Evolutionary conservation across 2,797 vertebrate species (phyloP).

Genomic region (Falco novaeseelandiae): DNA sequence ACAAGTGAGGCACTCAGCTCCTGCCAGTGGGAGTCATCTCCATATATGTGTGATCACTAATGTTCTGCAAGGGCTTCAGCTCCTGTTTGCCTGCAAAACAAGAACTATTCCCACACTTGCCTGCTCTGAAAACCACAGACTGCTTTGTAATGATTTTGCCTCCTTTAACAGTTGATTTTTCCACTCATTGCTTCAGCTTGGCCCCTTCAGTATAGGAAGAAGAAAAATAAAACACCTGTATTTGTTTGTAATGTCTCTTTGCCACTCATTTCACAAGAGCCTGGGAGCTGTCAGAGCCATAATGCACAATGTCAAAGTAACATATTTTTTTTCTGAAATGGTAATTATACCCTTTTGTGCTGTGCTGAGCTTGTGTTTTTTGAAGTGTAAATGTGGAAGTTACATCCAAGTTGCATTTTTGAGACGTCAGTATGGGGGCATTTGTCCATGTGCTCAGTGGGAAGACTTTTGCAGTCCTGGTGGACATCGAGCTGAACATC

Average conservation of each 20-base stretch:
- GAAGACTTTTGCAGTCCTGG: not conserved
- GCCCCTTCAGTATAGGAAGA: not conserved
- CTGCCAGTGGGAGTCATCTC: not conserved
- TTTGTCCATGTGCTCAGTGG: not conserved
- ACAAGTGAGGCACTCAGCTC: not conserved
- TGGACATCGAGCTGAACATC: not conserved
- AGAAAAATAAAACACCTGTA: not conserved
- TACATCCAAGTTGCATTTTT: slow-evolving; percentile 38
- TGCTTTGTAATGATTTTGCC: not conserved
- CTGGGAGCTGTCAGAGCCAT: slow-evolving; percentile 58
- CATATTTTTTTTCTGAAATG: slow-evolving; percentile 50
- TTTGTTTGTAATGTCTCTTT: not conserved
- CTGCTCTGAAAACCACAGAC: not conserved
- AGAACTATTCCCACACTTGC: not conserved
- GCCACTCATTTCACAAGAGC: slow-evolving; percentile 21
- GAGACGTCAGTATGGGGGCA: slow-evolving; percentile 10
- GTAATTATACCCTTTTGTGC: slow-evolving; percentile 62
- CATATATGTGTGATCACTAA: not conserved
- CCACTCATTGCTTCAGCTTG: not conserved
- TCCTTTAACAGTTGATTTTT: not conserved
- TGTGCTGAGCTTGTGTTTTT: slow-evolving; percentile 20
- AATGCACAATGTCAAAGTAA: slow-evolving; percentile 50
- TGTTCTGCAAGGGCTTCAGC: not conserved
- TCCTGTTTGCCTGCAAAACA: not conserved
- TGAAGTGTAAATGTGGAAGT: slow-evolving; percentile 42